Base-by-base conservation (phyloP, 2,113 vertebrate species). In the Spheniscus mendiculus region DNA sequence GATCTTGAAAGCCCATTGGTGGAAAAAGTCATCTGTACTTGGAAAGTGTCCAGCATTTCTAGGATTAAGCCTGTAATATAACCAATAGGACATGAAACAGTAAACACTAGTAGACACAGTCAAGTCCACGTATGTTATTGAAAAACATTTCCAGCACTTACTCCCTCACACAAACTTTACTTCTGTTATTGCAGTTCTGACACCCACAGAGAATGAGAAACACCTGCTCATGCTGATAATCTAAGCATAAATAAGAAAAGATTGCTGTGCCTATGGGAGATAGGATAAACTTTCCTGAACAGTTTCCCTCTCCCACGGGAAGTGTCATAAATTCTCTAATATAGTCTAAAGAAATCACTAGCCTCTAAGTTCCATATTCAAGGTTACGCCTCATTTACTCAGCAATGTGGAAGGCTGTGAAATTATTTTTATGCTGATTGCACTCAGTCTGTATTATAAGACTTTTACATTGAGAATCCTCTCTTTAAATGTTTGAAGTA, bases 381-480 rank as follows among this genome's bases (percentile, higher is more conserved):
- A 74, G 44, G 77, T 93, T 96, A 94, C 0, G 17, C 83, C 40
- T 95, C 94, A 91, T 97, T 97, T 96, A 83, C 66, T 84, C 77
- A 76, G 70, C 47, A 87, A 65, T 79, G 65, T 91, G 77, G 40
- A 94, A 93, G 73, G 23, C 86, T 93, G 95, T 95, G 86, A 96
- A 91, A 96, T 95, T 96, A 95, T 95, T 93, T 95, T 94, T 92
- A 91, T 95, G 80, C 62, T 93, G 83, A 95, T 95, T 95, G 65
- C 44, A 74, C 72, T 94, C 52, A 42, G 32, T 58, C 65, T 84
- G 32, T 73, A 40, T 83, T 78, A 55, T 67, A 63, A 55, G 79
- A 84, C 52, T 92, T 86, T 71, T 47, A 70, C 17, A 78, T 88
- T 93, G 84, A 71, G 47, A 90, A 92, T 47, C 6, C 6, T 61